These are phyloP conservation scores for Alviniconcha marisindica DNA, from an alignment of 1,140 invertebrate genomes.

Conservation along the genomic window DNA sequence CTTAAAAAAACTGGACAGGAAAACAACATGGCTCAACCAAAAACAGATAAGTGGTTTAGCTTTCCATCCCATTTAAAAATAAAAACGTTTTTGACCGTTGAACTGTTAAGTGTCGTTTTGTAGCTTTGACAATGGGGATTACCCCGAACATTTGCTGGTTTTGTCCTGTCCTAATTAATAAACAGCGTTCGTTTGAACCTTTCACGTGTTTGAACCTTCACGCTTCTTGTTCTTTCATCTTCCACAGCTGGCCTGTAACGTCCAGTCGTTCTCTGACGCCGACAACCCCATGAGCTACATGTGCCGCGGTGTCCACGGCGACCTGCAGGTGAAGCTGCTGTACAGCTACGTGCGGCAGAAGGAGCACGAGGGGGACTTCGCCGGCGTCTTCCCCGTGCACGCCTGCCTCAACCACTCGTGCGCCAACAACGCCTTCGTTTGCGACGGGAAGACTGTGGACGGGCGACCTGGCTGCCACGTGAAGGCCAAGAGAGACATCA, in stretches of 20 bases:
- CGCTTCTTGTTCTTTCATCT: background rate
- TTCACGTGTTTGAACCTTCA: background rate
- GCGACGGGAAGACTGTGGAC: constrained; percentile 41
- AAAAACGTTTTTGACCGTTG: no score
- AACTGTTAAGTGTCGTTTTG: no score
- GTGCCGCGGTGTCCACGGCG: constrained; percentile 36
- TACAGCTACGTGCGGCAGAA: background rate
- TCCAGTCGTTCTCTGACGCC: constrained; percentile 61
- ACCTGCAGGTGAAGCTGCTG: background rate
- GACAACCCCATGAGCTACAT: constrained; percentile 48
- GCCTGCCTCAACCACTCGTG: constrained; percentile 66
- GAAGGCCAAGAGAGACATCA: constrained; percentile 48
- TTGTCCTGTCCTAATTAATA: no score
- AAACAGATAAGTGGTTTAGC: no score
- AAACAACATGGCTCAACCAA: no score
- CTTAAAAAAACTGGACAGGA: no score
- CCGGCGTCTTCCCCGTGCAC: constrained; percentile 63
- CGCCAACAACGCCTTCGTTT: constrained; percentile 59
- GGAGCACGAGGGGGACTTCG: constrained; percentile 58
- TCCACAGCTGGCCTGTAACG: constrained; percentile 52
- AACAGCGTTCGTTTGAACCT: no score
- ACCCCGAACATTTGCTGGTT: no score
- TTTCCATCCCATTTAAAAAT: no score
- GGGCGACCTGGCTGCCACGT: constrained; percentile 55
- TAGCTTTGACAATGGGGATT: no score